Base-by-base conservation (phyloP, 2,113 vertebrate genomes). In the Choloepus hoffmanni region DNA sequence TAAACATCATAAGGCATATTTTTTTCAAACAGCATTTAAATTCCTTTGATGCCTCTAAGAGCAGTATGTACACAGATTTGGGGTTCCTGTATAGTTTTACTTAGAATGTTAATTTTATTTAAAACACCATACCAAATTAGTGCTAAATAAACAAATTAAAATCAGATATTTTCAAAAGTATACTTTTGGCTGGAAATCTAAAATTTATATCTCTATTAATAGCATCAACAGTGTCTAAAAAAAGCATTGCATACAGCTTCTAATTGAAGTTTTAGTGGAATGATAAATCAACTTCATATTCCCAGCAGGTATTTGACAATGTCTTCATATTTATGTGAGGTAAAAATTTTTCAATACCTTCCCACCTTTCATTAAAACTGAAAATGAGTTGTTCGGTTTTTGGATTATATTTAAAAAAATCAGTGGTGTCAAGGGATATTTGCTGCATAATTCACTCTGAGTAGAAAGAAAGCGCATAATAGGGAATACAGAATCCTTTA, bases 101-200 rank as follows among this genome's bases (percentile, higher is more conserved):
- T 91, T 77, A 55, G 36, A 90, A 74, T 18, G 79, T 40, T 55
- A 48, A 85, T 33, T 63, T 82, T 82, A 28, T 86, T 82, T 87
- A 23, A 77, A 83, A 82, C 10, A 73, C 6, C 36, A 11, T 43
- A 89, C 7, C 10, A 84, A 23, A 79, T 79, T 58, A 58, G 11
- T n/a, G 55, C 36, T 85, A 33, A 93, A 45, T 83, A 90, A 90
- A 94, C 60, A 60, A 53, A 70, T 62, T 63, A 83, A 70, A 63
- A 86, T 1, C 70, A 94, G 33, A 87, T 68, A 67, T 21, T 62
- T 74, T 94, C 15, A 86, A 60, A 92, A 85, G 40, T 13, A 78
- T 72, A 70, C 2, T 70, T 89, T 92, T 93, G 68, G 19, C 53
- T 76, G 58, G 7, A 1, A 24, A 60, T 60, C 9, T 60, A 45